A percentile compares a stretch with the other conserved stretches of the same genome.
Conservation (phyloP, 2,113 vertebrate species). For the Melanerpes aurifrons region DNA sequence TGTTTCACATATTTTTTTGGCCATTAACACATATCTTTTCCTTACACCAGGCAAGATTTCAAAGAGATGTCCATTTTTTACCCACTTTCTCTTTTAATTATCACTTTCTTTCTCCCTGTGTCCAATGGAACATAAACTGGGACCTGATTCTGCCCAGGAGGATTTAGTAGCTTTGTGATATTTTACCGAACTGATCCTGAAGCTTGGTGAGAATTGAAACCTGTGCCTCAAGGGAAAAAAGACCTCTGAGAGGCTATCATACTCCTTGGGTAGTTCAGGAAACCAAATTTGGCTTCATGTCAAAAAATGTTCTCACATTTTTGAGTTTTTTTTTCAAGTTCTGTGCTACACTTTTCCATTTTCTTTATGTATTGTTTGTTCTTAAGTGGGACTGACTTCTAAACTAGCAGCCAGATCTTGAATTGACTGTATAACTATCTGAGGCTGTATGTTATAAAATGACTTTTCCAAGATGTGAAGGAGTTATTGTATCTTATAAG, state of each 20-base stretch:
- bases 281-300: neutral
- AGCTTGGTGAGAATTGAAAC: slow-evolving; percentile 57
- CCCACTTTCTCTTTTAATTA: slow-evolving; percentile 58
- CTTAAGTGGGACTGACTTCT: neutral
- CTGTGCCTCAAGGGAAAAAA: neutral
- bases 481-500: neutral
- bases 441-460: neutral
- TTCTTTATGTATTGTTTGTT: neutral
- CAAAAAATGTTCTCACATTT: slow-evolving; percentile 30
- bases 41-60: neutral
- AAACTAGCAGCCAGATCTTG: neutral
- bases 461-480: neutral
- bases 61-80: neutral
- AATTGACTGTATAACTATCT: neutral
- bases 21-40: neutral
- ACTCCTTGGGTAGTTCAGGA: neutral
- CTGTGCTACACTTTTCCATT: neutral
- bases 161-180: slow-evolving; percentile 29
- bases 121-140: neutral
- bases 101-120: slow-evolving; percentile 26
- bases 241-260: neutral
- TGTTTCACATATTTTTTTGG: neutral
- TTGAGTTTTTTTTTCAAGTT: slow-evolving; percentile 40
- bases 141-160: neutral
- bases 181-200: slow-evolving; percentile 15